Conservation (phyloP, 2,113 vertebrate genomes). For the Chauna torquata region DNA sequence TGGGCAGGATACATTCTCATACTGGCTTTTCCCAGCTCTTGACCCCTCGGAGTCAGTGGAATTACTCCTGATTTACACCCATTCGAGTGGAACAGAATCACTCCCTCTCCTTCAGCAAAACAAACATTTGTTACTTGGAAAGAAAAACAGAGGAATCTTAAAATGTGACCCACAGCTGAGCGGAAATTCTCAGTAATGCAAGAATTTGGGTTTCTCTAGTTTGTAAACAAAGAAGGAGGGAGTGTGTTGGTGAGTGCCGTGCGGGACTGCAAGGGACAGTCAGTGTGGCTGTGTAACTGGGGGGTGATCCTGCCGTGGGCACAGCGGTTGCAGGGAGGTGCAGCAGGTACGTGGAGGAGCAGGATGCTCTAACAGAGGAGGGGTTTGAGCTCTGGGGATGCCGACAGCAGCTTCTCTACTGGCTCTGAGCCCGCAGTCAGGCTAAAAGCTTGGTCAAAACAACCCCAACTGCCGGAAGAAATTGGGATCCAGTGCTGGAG, state of each 20-base stretch:
- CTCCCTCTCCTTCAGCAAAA: not conserved
- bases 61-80: not conserved
- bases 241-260: not conserved
- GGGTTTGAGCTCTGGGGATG: not conserved
- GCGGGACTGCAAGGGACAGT: not conserved
- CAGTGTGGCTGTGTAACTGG: not conserved
- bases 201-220: not conserved
- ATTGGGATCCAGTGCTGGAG: not conserved
- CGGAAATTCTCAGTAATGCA: not conserved
- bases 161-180: not conserved
- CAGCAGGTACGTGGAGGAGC: accelerated
- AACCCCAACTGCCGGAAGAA: not conserved
- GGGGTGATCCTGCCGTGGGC: not conserved
- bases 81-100: not conserved
- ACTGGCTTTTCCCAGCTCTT: not conserved
- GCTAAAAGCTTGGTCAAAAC: not conserved
- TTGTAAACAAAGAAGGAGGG: conserved; percentile 1
- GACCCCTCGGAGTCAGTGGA: not conserved
- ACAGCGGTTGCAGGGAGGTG: not conserved
- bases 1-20: not conserved
- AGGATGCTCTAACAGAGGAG: not conserved
- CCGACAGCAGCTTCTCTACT: not conserved
- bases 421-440: not conserved
- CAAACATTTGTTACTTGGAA: conserved; percentile 33
- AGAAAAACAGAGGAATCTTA: not conserved